A percentile compares a stretch with the other conserved stretches of the same genome.
Conservation (phyloP, 2,888 invertebrate species). For the Synergus itoensis region DNA sequence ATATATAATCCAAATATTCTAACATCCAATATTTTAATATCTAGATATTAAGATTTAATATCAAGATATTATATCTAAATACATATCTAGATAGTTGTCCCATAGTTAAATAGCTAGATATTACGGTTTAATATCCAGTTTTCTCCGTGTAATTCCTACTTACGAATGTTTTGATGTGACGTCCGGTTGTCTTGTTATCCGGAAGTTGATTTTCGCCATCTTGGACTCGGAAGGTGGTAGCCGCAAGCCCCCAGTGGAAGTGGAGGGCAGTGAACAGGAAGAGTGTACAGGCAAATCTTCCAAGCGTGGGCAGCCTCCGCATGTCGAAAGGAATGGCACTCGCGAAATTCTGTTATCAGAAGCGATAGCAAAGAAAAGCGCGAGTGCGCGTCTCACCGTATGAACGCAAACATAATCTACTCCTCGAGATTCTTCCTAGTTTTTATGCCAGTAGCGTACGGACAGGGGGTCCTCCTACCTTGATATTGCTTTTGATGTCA, state of each 20-base stretch:
- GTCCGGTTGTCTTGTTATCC: background rate
- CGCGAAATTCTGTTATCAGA: constrained; percentile 31
- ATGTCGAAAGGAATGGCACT: constrained; percentile 26
- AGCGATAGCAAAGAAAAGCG: constrained; percentile 19
- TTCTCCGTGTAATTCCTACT: too few species aligned
- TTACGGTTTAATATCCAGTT: too few species aligned
- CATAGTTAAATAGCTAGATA: too few species aligned
- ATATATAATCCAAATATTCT: too few species aligned
- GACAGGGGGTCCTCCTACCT: background rate
- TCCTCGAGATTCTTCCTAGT: background rate
- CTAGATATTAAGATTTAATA: too few species aligned
- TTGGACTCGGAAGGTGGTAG: background rate
- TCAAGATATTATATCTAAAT: too few species aligned
- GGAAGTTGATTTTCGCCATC: background rate
- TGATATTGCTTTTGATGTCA: background rate
- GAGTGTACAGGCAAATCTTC: constrained; percentile 8
- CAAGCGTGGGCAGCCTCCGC: background rate
- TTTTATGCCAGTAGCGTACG: background rate
- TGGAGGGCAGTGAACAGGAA: background rate
- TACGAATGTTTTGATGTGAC: constrained; percentile 13
- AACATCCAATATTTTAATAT: too few species aligned
- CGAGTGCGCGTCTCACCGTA: constrained; percentile 37
- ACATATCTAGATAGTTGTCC: too few species aligned
- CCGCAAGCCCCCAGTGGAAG: background rate
- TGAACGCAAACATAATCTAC: constrained; percentile 16